Evolutionary conservation across 2,888 invertebrate genomes (phyloP).

Genomic region (Apeira syringaria): DNA sequence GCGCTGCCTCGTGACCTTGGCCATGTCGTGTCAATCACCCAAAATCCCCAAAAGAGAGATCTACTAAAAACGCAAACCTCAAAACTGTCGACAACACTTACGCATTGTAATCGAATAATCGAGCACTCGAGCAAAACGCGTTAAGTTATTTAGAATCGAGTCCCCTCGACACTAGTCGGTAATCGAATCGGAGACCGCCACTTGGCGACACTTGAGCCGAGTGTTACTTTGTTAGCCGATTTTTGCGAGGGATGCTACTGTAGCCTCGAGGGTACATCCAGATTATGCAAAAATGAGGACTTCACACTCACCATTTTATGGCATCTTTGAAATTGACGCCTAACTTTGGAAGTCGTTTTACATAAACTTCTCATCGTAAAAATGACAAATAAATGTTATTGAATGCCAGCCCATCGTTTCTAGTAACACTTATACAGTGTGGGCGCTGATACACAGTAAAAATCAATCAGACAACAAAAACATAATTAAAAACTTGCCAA

Average conservation of each 20-base stretch:
- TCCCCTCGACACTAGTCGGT: slow-evolving; percentile 66
- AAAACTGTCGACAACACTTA: slow-evolving; percentile 60
- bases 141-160: slow-evolving; percentile 72
- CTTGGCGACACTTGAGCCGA: slow-evolving; percentile 71
- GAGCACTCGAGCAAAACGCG: slow-evolving; percentile 71
- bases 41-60: slow-evolving; percentile 38
- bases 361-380: neutral
- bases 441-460: slow-evolving; percentile 31
- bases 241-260: slow-evolving; percentile 55
- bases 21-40: slow-evolving; percentile 35
- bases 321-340: slow-evolving; percentile 36
- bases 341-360: slow-evolving; percentile 27
- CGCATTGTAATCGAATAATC: slow-evolving; percentile 79
- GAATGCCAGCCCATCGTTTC: slow-evolving; percentile 8
- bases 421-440: slow-evolving; percentile 21
- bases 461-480: slow-evolving; percentile 34
- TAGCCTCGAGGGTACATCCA: slow-evolving; percentile 43
- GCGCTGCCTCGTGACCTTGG: slow-evolving; percentile 20
- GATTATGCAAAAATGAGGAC: slow-evolving; percentile 61
- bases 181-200: slow-evolving; percentile 79
- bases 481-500: slow-evolving; percentile 37
- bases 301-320: slow-evolving; percentile 49
- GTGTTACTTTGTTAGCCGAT: slow-evolving; percentile 80
- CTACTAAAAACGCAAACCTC: slow-evolving; percentile 48
- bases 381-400: slow-evolving; percentile 5